phyloP scores from a whole-genome alignment of 2,888 invertebrate genomes.

The Zaprionus lineosus region DNA sequence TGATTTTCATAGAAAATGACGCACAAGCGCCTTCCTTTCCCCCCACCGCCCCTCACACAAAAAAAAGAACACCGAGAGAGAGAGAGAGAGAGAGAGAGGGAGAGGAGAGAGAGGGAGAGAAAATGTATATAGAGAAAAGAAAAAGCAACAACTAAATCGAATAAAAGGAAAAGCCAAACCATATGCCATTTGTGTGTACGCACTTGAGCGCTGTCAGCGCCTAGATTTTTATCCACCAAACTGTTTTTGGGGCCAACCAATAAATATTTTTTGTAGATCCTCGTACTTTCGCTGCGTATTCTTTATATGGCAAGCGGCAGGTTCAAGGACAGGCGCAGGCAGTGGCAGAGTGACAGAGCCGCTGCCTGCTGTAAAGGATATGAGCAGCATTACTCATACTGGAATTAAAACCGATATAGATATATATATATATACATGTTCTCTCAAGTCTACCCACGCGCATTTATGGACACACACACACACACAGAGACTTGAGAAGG shows the following conservation, averaged over 20 bases:
- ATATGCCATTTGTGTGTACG: conserved; percentile 64
- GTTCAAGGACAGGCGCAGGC: conserved; percentile 72
- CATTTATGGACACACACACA: too few relatives aligned
- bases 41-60: not conserved
- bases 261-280: conserved; percentile 48
- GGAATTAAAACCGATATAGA: too few relatives aligned
- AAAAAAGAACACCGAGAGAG: not conserved
- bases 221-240: conserved; percentile 66
- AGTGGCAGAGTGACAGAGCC: too few relatives aligned
- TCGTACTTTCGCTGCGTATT: conserved; percentile 31
- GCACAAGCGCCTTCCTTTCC: conserved; percentile 43
- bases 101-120: too few relatives aligned
- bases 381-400: too few relatives aligned
- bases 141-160: conserved; percentile 6
- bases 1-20: conserved; percentile 71
- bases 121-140: conserved; percentile 3
- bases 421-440: too few relatives aligned
- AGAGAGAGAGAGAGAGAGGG: too few relatives aligned
- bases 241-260: conserved; percentile 54
- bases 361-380: too few relatives aligned
- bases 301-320: conserved; percentile 32
- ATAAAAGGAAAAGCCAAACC: conserved; percentile 22
- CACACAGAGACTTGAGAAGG: too few relatives aligned
- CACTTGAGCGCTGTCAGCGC: conserved; percentile 63
- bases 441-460: too few relatives aligned